Percentiles rank a stretch among this genome's conserved stretches.
These are phyloP conservation scores for Heteromurus nitidus DNA, from an alignment of 2,888 invertebrate species.

Conservation along the genomic window DNA sequence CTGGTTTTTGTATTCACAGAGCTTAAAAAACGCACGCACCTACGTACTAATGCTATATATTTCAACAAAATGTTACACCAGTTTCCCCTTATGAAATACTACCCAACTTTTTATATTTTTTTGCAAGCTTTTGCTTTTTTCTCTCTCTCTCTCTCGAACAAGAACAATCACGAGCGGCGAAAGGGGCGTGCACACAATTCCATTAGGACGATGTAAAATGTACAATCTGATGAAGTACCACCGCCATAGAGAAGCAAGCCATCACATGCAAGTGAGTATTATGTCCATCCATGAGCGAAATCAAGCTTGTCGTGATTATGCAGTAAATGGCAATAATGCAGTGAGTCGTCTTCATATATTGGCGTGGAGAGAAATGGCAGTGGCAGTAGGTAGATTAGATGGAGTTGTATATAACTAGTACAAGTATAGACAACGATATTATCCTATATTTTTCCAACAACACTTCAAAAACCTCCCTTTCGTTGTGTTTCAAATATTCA, in stretches of 20 bases:
- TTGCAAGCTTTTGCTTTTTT: background rate
- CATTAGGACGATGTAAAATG: slow-evolving; percentile 1
- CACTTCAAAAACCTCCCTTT: too few species aligned
- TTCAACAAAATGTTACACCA: too few species aligned
- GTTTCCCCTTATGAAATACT: background rate
- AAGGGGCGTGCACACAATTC: slow-evolving; percentile 13
- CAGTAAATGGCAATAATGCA: background rate
- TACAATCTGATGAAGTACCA: background rate
- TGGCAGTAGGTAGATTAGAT: too few species aligned
- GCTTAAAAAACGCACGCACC: too few species aligned
- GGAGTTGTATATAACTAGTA: too few species aligned
- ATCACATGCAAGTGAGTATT: background rate
- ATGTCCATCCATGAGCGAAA: background rate
- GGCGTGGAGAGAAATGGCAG: too few species aligned
- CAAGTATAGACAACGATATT: too few species aligned
- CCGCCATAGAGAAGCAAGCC: background rate
- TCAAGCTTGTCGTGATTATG: slow-evolving; percentile 6
- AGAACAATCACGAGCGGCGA: slow-evolving; percentile 11
- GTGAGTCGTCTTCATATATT: background rate
- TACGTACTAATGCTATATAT: too few species aligned
- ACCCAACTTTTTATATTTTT: background rate
- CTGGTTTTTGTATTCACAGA: too few species aligned
- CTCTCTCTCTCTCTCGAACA: background rate
- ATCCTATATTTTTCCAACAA: too few species aligned
- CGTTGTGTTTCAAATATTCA: too few species aligned